Evolutionary conservation across 2,888 invertebrate species (phyloP).

Genomic region (Drosophila macrospina): DNA sequence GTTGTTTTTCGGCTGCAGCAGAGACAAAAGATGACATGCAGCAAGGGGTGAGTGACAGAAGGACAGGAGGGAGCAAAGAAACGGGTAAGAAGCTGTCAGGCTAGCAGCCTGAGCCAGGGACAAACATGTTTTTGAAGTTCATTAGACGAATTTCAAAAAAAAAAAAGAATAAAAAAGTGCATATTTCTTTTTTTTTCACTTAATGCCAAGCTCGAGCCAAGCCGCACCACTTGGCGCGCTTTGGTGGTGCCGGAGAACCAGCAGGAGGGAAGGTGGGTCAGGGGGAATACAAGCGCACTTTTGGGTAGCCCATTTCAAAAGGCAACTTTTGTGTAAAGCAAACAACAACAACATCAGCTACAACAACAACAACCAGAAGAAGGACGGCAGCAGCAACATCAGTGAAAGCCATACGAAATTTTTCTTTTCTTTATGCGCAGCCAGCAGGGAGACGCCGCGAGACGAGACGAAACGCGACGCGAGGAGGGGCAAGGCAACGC

Average conservation of each 20-base stretch:
- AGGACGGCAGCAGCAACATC: constrained; percentile 25
- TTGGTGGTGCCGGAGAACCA: not conserved
- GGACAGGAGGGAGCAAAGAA: not conserved
- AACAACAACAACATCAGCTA: constrained; percentile 55
- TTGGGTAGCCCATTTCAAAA: constrained; percentile 67
- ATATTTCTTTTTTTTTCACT: constrained; percentile 58
- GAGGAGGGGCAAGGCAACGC: constrained; percentile 20
- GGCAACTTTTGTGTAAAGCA: constrained; percentile 64
- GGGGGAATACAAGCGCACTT: constrained; percentile 48
- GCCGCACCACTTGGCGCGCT: constrained; percentile 62
- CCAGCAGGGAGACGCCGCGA: constrained; percentile 53
- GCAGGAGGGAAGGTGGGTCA: not conserved
- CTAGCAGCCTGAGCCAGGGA: constrained; percentile 57
- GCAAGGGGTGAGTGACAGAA: constrained; percentile 60
- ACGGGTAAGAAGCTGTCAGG: constrained; percentile 53
- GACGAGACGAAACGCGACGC: constrained; percentile 15
- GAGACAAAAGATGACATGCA: constrained; percentile 84
- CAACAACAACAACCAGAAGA: constrained; percentile 6
- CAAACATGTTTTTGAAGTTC: constrained; percentile 84
- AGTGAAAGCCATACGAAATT: constrained; percentile 76
- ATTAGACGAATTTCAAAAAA: constrained; percentile 82
- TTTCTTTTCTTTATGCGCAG: constrained; percentile 78
- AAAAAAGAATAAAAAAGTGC: constrained; percentile 57
- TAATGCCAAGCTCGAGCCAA: constrained; percentile 61
- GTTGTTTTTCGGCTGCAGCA: constrained; percentile 56